Evolutionary conservation across 2,888 invertebrate genomes (phyloP).

Genomic region (Chymomyza caudatula): DNA sequence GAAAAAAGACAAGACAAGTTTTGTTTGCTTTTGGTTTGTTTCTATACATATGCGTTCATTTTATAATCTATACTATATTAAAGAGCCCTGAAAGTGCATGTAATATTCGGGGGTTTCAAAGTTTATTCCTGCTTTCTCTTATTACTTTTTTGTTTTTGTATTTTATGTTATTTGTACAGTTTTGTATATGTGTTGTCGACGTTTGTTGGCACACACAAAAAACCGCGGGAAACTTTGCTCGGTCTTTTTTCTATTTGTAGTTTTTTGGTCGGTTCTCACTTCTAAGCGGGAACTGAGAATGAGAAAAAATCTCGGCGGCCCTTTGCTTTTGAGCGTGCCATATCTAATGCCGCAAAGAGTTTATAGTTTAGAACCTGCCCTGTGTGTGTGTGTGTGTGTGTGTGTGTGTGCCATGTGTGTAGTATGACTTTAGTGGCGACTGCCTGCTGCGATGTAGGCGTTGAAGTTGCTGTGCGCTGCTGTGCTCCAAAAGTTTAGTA

Average conservation of each 20-base stretch:
- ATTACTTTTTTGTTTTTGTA: neutral
- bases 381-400: constrained; percentile 12
- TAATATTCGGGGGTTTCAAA: too few relatives aligned
- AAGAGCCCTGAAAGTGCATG: neutral
- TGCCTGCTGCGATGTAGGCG: constrained; percentile 61
- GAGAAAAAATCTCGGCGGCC: constrained; percentile 50
- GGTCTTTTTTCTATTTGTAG: neutral
- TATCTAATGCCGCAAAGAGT: constrained; percentile 70
- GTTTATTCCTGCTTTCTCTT: neutral
- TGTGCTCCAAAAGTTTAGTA: constrained; percentile 59
- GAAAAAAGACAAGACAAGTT: too few relatives aligned
- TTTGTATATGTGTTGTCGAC: constrained; percentile 46
- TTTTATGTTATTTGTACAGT: neutral
- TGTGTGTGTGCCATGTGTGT: constrained; percentile 19
- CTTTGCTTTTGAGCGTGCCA: constrained; percentile 21
- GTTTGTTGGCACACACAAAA: constrained; percentile 54
- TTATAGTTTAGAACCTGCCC: constrained; percentile 51
- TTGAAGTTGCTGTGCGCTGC: constrained; percentile 56
- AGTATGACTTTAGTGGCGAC: neutral
- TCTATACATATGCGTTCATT: too few relatives aligned
- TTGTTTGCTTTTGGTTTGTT: neutral
- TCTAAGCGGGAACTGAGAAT: neutral
- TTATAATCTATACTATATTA: too few relatives aligned
- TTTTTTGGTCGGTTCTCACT: neutral
- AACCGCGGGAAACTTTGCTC: constrained; percentile 38